Base-by-base conservation (phyloP, 2,797 vertebrate genomes). In the Acanthurus tractus region DNA sequence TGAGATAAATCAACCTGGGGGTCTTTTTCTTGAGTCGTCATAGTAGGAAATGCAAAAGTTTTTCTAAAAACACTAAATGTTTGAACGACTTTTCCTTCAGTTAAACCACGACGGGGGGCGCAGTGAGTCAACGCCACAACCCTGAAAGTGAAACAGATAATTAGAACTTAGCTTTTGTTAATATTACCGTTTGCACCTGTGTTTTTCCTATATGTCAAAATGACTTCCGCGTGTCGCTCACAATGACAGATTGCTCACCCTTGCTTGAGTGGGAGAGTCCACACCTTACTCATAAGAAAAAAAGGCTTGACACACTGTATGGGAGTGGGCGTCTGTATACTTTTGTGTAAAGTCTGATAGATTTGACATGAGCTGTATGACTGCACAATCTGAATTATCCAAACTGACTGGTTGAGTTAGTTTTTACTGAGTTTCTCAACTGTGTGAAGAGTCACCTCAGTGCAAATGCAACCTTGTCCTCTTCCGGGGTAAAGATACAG, bases 321-420 rank as follows among this genome's bases (percentile, higher is more conserved):
- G 36, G 34, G 44, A 73, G 44, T 14, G 23, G 52, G 46, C 14
- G 8, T 23, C 10, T 1, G 10, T 14, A 34, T 8, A 5, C 29
- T 14, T 58, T 54, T 38, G 14, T 29, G 15, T 36, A 13, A 66
- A 34, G 29, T 38, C 18, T 48, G 15, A 15, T 4, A 11, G 6
- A 15, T 23, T 1, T 12, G 8, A 49, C 22, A 17, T 8, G 2
- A 17, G n/a, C 1, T 11, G 7, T 2, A 9, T 8, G 8, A 40
- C 1, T 23, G 23, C 36, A 42, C 50, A n/a, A 48, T 36, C 7
- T 1, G 18, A 62, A 17, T 48, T 7, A 70, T 67, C 25, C 20
- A 49, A 52, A 36, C 76, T 0, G 64, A 84, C 86, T 22, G 76
- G 84, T 88, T 65, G 1, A 56, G 76, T 64, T 0, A 29, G 55